phyloP scores from a whole-genome alignment of 2,888 invertebrate genomes.

The Myopa testacea region DNA sequence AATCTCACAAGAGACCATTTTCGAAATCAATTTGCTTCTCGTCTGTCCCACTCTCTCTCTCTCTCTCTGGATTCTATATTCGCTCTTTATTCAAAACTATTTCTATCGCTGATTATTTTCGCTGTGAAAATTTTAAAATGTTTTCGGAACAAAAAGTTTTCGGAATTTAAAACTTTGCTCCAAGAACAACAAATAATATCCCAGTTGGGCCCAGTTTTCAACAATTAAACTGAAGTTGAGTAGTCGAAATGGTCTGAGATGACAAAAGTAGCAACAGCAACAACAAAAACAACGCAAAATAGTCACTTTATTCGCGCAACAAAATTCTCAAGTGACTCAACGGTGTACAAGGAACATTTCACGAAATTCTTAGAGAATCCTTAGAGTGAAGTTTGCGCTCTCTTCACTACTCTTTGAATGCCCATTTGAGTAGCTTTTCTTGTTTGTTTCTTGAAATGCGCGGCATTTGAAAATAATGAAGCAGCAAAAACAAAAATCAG shows the following conservation, averaged over 20 bases:
- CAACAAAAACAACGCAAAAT: no score
- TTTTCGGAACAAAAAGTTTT: neutral
- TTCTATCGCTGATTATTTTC: neutral
- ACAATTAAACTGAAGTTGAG: no score
- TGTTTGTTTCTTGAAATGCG: neutral
- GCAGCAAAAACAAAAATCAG: neutral
- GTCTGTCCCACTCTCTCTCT: neutral
- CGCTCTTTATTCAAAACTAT: neutral
- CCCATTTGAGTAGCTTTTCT: neutral
- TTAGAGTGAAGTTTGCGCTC: neutral
- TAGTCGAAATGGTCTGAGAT: no score
- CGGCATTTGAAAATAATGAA: conserved; percentile 4
- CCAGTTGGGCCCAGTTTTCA: no score
- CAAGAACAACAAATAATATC: neutral
- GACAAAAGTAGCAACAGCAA: no score
- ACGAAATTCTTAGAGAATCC: neutral
- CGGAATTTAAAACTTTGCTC: neutral
- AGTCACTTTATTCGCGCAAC: no score
- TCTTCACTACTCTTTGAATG: neutral
- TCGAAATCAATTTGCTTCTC: neutral
- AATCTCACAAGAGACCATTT: no score
- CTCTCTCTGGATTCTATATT: neutral
- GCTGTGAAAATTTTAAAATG: neutral
- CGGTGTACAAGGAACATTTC: neutral
- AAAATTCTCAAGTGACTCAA: neutral